Percentiles rank a stretch among this genome's conserved stretches.
Evolutionary conservation across 1,140 invertebrate genomes (phyloP).

Genomic region (Apis cerana): DNA sequence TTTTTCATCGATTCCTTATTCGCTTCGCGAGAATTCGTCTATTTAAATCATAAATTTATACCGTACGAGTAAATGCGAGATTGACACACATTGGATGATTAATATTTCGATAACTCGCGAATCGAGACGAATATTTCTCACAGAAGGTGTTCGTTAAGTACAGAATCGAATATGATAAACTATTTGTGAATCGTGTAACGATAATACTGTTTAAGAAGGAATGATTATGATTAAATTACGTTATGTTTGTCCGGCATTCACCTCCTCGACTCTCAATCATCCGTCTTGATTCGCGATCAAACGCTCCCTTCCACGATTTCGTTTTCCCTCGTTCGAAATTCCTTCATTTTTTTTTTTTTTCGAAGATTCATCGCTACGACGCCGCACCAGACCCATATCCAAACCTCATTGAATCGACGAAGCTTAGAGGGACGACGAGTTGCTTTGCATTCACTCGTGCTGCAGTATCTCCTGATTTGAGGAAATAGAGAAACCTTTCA

Average conservation of each 20-base stretch:
- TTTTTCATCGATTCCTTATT: neutral
- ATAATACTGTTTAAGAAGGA: neutral
- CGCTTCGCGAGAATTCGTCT: neutral
- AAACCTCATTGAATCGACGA: constrained; percentile 44
- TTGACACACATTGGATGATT: constrained; percentile 12
- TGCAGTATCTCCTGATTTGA: constrained; percentile 76
- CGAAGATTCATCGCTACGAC: constrained; percentile 66
- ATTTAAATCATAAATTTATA: neutral
- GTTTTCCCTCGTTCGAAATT: neutral
- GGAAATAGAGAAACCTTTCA: constrained; percentile 73
- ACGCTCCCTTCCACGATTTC: no score
- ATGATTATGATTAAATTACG: neutral
- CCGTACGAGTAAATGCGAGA: neutral
- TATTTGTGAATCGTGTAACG: neutral
- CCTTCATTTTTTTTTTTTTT: constrained; percentile 4
- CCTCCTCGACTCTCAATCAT: neutral
- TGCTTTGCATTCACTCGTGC: constrained; percentile 70
- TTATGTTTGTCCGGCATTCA: neutral
- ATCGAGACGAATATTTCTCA: constrained; percentile 47
- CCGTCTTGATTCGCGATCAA: constrained; percentile 43
- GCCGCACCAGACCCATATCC: constrained; percentile 60
- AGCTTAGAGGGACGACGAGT: constrained; percentile 63
- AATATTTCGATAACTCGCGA: constrained; percentile 36
- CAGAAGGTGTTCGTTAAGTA: constrained; percentile 47
- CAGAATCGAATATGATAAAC: constrained; percentile 23